Evolutionary conservation across 2,888 invertebrate genomes (phyloP).

Genomic region (Eupithecia inturbata): DNA sequence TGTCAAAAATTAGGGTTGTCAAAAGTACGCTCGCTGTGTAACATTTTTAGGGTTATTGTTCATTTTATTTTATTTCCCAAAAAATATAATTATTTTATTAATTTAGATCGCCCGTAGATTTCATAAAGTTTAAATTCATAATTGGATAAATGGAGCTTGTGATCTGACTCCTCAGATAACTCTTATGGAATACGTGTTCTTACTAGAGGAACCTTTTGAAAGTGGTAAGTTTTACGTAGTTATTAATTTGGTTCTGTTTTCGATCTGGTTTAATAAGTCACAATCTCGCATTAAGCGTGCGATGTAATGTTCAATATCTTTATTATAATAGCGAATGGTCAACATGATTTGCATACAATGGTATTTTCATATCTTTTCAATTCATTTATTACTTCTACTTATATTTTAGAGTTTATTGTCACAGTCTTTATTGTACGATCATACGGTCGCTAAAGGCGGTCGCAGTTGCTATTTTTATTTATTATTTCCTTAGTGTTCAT

Average conservation of each 20-base stretch:
- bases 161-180: constrained; percentile 59
- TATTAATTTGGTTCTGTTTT: constrained; percentile 53
- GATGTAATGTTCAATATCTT: constrained; percentile 58
- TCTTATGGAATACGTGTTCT: constrained; percentile 71
- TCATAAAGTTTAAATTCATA: constrained; percentile 45
- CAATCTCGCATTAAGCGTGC: constrained; percentile 59
- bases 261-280: constrained; percentile 59
- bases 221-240: constrained; percentile 65
- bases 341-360: constrained; percentile 79
- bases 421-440: constrained; percentile 45
- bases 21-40: constrained; percentile 42
- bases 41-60: constrained; percentile 58
- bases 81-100: constrained; percentile 28
- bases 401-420: constrained; percentile 47
- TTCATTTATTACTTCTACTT: constrained; percentile 47
- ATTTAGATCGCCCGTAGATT: constrained; percentile 35
- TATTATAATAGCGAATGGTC: constrained; percentile 67
- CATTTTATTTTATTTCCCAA: constrained; percentile 46
- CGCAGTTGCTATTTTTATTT: constrained; percentile 30
- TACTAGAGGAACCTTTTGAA: constrained; percentile 64
- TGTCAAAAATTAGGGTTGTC: constrained; percentile 12
- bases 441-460: constrained; percentile 47
- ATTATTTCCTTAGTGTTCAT: constrained; percentile 34
- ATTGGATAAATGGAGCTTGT: constrained; percentile 60
- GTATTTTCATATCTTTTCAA: constrained; percentile 63